Base-by-base conservation (phyloP, 2,797 vertebrate genomes). In the Scyliorhinus canicula region DNA sequence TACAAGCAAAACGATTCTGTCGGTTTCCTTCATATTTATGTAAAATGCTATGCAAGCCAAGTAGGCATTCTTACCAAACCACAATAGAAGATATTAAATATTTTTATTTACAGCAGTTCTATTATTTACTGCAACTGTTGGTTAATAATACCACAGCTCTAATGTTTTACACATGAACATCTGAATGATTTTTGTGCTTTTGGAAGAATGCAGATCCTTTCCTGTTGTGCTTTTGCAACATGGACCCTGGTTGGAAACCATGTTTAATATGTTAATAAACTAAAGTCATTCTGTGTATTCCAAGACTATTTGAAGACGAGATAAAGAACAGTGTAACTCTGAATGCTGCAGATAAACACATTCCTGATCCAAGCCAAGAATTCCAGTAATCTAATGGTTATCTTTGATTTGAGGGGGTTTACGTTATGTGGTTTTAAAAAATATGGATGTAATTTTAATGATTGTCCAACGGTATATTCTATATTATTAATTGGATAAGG, bases 331-430 rank as follows among this genome's bases (percentile, higher is more conserved):
- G 47, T 71, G 6, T 52, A 67, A 31, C 60, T 65, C 8, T 65
- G 57, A 47, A 50, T 16, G 40, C 6, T 94, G 67, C 8, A 52
- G 67, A 94, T 94, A 94, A 50, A 74, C 1, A 19, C 44, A n/a
- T 94, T 94, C 67, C 50, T 52, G 47, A 94, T 94, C 50, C 93
- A 74, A 55, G 69, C 57, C 93, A 74, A 71, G 47, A 94, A 94
- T 94, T 47, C 60, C 47, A 71, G 16, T 21, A 26, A 94, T 71
- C 93, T 94, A n/a, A 94, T 31, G 28, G 93, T 28, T 74, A 71
- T 94, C 40, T 94, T 94, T 65, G 55, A 19, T 71, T 52, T 71
- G n/a, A 47, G 31, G 28, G 65, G 3, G 47, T 71, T 55, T 94
- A 52, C 21, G 35, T 71, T 94, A 31, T 94, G 47, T 94, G 67